A percentile compares a stretch with the other conserved stretches of the same genome.
Conservation (phyloP, 2,888 invertebrate species). For the Aplocera efformata region DNA sequence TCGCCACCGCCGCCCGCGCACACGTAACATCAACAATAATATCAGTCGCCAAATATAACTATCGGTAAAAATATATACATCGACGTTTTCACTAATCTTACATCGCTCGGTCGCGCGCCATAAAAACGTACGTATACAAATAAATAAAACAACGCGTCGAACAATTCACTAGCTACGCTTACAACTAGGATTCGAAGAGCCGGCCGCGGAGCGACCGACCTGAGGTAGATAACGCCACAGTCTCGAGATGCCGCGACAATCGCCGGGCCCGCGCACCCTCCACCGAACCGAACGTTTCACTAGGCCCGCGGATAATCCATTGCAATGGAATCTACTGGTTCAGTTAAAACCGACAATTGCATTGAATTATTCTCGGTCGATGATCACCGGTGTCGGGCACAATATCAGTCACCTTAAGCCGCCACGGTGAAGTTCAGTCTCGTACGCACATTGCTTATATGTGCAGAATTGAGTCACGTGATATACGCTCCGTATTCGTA, state of each 20-base stretch:
- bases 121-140: constrained; percentile 35
- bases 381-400: no score
- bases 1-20: constrained; percentile 9
- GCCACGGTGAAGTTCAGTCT: no score
- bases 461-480: no score
- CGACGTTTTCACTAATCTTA: constrained; percentile 22
- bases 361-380: no score
- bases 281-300: no score
- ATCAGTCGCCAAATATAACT: constrained; percentile 29
- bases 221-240: constrained; percentile 54
- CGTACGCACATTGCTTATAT: no score
- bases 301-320: no score
- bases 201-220: constrained; percentile 45
- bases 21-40: constrained; percentile 21
- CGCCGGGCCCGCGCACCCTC: no score
- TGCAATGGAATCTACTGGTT: no score
- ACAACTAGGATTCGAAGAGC: constrained; percentile 72
- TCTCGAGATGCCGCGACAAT: not conserved
- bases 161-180: constrained; percentile 66
- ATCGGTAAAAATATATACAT: constrained; percentile 31
- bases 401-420: no score
- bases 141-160: constrained; percentile 52
- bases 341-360: no score
- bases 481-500: no score
- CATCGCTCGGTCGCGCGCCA: constrained; percentile 19